Evolutionary conservation across 2,888 invertebrate species (phyloP).

Genomic region (Gisinianus flammeolus): DNA sequence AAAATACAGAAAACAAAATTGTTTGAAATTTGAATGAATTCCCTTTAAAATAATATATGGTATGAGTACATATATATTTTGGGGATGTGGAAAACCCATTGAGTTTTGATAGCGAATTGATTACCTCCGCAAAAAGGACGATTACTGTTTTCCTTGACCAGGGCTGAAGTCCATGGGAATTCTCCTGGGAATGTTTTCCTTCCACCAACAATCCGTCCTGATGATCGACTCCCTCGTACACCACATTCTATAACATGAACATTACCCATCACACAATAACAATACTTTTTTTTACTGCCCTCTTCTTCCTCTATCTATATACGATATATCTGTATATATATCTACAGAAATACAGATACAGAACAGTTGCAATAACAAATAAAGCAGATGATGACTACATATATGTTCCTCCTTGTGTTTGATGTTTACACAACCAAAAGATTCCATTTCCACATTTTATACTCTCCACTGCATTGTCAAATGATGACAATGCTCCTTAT

Average conservation of each 20-base stretch:
- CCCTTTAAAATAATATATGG: no score
- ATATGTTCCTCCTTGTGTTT: background rate
- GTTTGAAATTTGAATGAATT: no score
- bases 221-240: constrained; percentile 25
- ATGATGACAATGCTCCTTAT: no score
- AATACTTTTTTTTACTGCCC: background rate
- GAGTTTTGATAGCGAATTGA: no score
- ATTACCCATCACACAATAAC: constrained; percentile 16
- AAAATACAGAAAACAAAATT: no score
- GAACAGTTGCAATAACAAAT: no score
- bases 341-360: background rate
- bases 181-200: constrained; percentile 45
- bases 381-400: background rate
- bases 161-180: constrained; percentile 55
- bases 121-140: constrained; percentile 62
- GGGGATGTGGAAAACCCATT: no score
- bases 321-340: background rate
- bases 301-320: background rate
- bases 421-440: background rate
- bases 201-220: constrained; percentile 56
- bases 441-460: background rate
- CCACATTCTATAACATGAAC: constrained; percentile 46
- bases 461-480: constrained; percentile 1
- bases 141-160: constrained; percentile 47
- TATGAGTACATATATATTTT: no score